Base-by-base conservation (phyloP, 2,888 invertebrate species). In the Biston betularia region DNA sequence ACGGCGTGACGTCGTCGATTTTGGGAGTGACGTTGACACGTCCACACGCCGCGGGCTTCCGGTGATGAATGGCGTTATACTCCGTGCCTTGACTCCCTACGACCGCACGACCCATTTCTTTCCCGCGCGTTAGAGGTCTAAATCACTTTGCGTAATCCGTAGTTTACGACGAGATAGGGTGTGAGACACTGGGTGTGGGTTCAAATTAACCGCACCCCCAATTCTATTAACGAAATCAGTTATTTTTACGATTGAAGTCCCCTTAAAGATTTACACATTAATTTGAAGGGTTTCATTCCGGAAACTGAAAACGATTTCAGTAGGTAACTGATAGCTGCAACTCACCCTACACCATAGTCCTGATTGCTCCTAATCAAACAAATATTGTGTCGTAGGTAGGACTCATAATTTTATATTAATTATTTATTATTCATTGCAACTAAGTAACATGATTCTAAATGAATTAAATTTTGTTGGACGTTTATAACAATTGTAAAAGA, bases 1-100 rank as follows among this genome's bases (percentile, higher is more conserved):
- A 80, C 79, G 76, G 71, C 69, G 74, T 84, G 81, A 83, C 83
- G 83, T 81, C 81, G 80, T 79, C 78, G 76, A 75, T 77, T 78
- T 75, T 73, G 72, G 72, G 69, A 73, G 72, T 76, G 75, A 75
- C 77, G 78, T 72, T 73, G 75, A 74, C 76, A 77, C 78, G 78
- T 76, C 75, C 72, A 69, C 77, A 72, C 75, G 69, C 63, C 56
- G 68, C 61, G 54, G 59, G 63, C 65, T 65, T 63, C 64, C 59
- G 66, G 66, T 83, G 83, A 83, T 81, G 76, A 79, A 83, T 82
- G 79, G 73, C 57, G 50, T 62, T 55, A 65, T 68, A 54, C 40
- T 61, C 60, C 67, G 69, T 61, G 68, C 63, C 53, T 49, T 54
- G 68, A 68, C 64, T 63, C 50, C 59, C 49, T 73, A 65, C 60